Conservation (phyloP, 2,888 invertebrate genomes). For the Steinernema carpocapsae region DNA sequence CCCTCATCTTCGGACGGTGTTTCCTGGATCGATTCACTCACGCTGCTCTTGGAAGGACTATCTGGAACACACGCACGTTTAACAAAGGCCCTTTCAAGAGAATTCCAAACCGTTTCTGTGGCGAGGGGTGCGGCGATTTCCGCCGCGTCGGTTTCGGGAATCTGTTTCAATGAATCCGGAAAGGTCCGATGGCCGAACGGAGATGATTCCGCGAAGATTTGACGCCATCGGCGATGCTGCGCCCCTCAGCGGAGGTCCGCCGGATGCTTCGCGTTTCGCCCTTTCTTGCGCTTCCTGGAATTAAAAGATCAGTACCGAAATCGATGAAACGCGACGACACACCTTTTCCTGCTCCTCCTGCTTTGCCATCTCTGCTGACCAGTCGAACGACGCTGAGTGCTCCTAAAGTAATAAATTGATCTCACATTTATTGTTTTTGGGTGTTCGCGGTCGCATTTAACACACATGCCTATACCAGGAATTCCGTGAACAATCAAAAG, state of each 20-base stretch:
- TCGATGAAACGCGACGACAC: neutral
- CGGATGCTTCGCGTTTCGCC: neutral
- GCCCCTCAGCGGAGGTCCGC: neutral
- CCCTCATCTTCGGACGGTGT: neutral
- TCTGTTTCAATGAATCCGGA: neutral
- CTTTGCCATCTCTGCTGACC: slow-evolving; percentile 21
- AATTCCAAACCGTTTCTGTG: neutral
- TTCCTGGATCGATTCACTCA: slow-evolving; percentile 2
- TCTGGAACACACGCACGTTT: neutral
- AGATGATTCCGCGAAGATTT: neutral
- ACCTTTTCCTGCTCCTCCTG: slow-evolving; percentile 26
- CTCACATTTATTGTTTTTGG: too few relatives aligned
- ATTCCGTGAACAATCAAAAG: too few relatives aligned
- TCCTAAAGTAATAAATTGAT: too few relatives aligned
- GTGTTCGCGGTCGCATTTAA: too few relatives aligned
- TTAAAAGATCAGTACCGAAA: neutral
- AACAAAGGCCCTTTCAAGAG: too few relatives aligned
- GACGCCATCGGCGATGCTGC: neutral
- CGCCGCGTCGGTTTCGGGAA: neutral
- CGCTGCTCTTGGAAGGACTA: slow-evolving; percentile 13
- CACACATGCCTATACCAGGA: too few relatives aligned
- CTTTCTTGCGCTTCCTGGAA: neutral
- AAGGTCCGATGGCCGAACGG: neutral
- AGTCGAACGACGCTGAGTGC: slow-evolving; percentile 23
- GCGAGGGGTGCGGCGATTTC: neutral